Percentiles rank a stretch among this genome's conserved stretches.
phyloP scores from a whole-genome alignment of 2,888 invertebrate genomes.

The Leistus spinibarbis region DNA sequence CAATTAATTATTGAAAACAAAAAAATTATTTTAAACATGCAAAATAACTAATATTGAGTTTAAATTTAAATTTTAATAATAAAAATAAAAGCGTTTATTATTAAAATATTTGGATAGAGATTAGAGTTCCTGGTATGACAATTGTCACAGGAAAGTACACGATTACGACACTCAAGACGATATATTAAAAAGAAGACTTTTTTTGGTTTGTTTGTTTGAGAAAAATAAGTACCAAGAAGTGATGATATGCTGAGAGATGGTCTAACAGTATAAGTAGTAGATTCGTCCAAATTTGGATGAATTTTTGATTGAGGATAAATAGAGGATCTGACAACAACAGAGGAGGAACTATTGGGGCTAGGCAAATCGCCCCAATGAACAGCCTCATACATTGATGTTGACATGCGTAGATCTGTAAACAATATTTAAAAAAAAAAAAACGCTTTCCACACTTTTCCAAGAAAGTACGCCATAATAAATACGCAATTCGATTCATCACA shows the following conservation, averaged over 20 bases:
- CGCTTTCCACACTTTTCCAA: not conserved
- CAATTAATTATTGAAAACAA: not conserved
- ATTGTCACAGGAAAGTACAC: conserved; percentile 13
- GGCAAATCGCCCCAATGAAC: conserved; percentile 65
- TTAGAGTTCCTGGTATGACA: not conserved
- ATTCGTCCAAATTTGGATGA: conserved; percentile 48
- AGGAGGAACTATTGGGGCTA: conserved; percentile 38
- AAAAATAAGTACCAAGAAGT: conserved; percentile 35
- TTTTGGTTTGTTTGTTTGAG: not conserved
- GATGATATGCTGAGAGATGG: conserved; percentile 50
- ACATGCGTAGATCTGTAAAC: conserved; percentile 68
- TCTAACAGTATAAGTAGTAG: conserved; percentile 57
- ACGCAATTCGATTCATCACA: not conserved
- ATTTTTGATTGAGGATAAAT: conserved; percentile 36
- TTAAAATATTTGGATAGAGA: not conserved
- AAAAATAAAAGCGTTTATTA: too few relatives aligned
- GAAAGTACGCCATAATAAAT: not conserved
- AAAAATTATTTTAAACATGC: not conserved
- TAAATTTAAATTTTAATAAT: too few relatives aligned
- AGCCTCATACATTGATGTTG: conserved; percentile 76
- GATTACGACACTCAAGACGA: conserved; percentile 52
- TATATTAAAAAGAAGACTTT: conserved; percentile 51
- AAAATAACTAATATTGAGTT: too few relatives aligned
- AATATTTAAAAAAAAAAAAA: conserved; percentile 30
- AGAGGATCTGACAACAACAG: conserved; percentile 30